Evolutionary conservation across 2,797 vertebrate genomes (phyloP), one percentile per base, ranked within the genome.

Genomic region (Limnodromus scolopaceus): DNA sequence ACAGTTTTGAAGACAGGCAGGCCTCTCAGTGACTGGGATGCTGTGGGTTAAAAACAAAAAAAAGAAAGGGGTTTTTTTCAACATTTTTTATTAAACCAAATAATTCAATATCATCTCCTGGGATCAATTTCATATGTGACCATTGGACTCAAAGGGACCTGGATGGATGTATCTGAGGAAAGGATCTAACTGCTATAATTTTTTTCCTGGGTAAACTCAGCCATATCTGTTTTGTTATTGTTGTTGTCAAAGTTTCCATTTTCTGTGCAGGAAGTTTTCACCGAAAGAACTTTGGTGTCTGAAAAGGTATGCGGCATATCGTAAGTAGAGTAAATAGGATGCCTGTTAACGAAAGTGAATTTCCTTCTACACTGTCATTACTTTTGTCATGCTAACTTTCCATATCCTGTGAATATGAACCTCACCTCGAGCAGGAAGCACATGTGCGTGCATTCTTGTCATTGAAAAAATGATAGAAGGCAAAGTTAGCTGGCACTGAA

Each of bases 321-420:
- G 66, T 55, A 49, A 88, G 70, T 68, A 77, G 69, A 93, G 63
- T 95, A 96, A 95, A 96, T 96, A 97, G 95, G 90, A 95, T 93
- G 87, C 87, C 89, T 87, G 81, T 72, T 97, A 97, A 93, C 0
- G 80, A 95, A 94, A 97, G 95, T 95, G 93, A 93, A 84, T 94
- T 97, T 97, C 97, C 96, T 97, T 95, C 93, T 95, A 81, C 92
- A 89, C 36, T 61, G 64, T 92, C 91, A 97, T 97, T 96, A 80
- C 81, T 97, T 96, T 95, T 96, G 93, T 94, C 91, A 64, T 92
- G 78, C 63, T 97, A 95, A 95, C 75, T 88, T 97, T 97, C 95
- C 95, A 97, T 96, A 97, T 97, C 97, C 97, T 97, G 96, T 92
- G 94, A 92, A 92, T 96, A 84, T 23, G 94, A 96, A 89, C 90